Percentiles rank a stretch among this genome's conserved stretches.
These are phyloP conservation scores for Hyposoter didymator DNA, from an alignment of 2,888 invertebrate genomes.

Conservation along the genomic window DNA sequence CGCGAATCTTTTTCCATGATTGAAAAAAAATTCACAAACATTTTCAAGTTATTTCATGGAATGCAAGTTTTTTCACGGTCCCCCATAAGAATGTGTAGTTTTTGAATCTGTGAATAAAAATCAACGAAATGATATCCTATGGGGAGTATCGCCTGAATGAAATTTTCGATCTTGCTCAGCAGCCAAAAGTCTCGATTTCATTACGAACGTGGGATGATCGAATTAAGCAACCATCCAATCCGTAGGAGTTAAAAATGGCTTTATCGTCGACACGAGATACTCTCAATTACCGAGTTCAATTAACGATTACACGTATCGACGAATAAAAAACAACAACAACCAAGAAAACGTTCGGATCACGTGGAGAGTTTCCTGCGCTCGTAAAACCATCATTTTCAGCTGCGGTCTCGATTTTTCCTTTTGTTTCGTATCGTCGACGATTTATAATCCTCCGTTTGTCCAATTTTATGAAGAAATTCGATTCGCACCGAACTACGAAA, in stretches of 20 bases:
- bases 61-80: no score
- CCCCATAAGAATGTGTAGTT: no score
- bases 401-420: neutral
- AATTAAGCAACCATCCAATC: conserved; percentile 52
- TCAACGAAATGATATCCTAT: conserved; percentile 23
- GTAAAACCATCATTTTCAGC: neutral
- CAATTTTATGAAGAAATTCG: no score
- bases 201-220: conserved; percentile 57
- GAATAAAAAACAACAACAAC: neutral
- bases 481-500: no score
- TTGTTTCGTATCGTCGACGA: neutral
- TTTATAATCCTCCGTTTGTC: neutral
- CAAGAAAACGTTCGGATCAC: neutral
- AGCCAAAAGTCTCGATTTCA: conserved; percentile 32
- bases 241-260: conserved; percentile 6
- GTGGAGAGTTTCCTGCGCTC: neutral
- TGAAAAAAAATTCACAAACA: no score
- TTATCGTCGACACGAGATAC: conserved; percentile 28
- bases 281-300: conserved; percentile 39
- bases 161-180: neutral
- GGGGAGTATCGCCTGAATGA: neutral
- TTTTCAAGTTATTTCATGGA: no score
- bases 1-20: no score
- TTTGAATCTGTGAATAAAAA: no score
- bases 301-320: conserved; percentile 31